phyloP scores from a whole-genome alignment of 1,140 invertebrate species.

The Hyphantria cunea region DNA sequence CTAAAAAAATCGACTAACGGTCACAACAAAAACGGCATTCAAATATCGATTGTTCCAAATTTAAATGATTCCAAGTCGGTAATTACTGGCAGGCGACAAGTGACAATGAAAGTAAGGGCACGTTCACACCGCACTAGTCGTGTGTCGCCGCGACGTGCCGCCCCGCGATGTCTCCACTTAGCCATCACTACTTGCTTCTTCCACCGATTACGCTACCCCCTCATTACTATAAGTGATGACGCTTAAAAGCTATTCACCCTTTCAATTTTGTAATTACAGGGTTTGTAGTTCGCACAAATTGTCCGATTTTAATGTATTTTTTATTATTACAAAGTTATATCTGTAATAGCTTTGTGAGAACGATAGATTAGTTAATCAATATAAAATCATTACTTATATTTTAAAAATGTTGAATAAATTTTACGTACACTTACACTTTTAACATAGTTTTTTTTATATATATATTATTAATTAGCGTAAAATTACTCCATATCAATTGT shows the following conservation, averaged over 20 bases:
- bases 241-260: conserved; percentile 65
- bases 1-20: too few species aligned
- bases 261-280: conserved; percentile 77
- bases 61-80: conserved; percentile 61
- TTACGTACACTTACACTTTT: too few species aligned
- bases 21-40: too few species aligned
- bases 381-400: too few species aligned
- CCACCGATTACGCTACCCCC: conserved; percentile 48
- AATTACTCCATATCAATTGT: too few species aligned
- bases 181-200: conserved; percentile 46
- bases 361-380: too few species aligned
- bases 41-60: conserved; percentile 40
- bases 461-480: too few species aligned
- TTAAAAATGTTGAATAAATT: too few species aligned
- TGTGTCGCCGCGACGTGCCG: conserved; percentile 47
- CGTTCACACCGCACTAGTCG: conserved; percentile 45
- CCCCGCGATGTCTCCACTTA: conserved; percentile 66
- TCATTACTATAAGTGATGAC: conserved; percentile 75
- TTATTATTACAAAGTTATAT: conserved; percentile 4
- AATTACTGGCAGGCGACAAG: conserved; percentile 38
- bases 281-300: conserved; percentile 42
- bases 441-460: too few species aligned
- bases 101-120: conserved; percentile 67
- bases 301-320: conserved; percentile 37
- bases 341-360: neutral